Base-by-base conservation (phyloP, 2,888 invertebrate genomes). In the Limnephilus marmoratus region DNA sequence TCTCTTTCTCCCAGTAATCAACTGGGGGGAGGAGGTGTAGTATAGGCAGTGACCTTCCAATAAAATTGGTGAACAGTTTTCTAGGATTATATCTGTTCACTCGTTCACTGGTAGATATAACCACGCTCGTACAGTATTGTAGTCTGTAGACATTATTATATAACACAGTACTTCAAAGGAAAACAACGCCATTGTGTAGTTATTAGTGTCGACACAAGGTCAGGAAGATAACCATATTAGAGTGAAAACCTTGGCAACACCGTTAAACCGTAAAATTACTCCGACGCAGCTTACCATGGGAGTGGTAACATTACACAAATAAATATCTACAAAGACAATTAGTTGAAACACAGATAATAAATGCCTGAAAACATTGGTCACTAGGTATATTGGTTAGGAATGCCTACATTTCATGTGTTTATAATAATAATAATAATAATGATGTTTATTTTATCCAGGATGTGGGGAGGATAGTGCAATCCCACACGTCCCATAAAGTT, bases 211-310 rank as follows among this genome's bases (percentile, higher is more conserved):
- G 68, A 68, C 29, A 82, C 82, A 82, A 82, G 82, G 82, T 15
- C 82, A 31, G 29, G 82, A 34, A 34, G 82, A 82, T 82, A 82
- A 82, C 34, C 82, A 82, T 82, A 82, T 82, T 31, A 82, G 82
- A 82, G 34, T 34, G 82, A 82, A 34, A 82, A 82, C 82, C 82
- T 82, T 82, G 82, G 34, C 34, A 34, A 82, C 82, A 82, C 82
- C 34, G 34, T 82, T 82, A 82, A 31, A 82, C 82, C 82, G 34
- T 34, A 31, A 34, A 34, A 82, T 82, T 82, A 34, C 82, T 82
- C 24, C 68, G 2, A 68, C 68, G 68, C 18, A 82, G 82, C 82
- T 3, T 49, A 13, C 45, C 12, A 34, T 82, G 82, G 82, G 82
- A 82, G 82, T 82, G 82, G 31, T 82, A 34, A 82, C 24, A n/a